Evolutionary conservation across 1,140 invertebrate species (phyloP), one percentile per base, ranked within the genome.

Genomic region (Thereuonema tuberculata): DNA sequence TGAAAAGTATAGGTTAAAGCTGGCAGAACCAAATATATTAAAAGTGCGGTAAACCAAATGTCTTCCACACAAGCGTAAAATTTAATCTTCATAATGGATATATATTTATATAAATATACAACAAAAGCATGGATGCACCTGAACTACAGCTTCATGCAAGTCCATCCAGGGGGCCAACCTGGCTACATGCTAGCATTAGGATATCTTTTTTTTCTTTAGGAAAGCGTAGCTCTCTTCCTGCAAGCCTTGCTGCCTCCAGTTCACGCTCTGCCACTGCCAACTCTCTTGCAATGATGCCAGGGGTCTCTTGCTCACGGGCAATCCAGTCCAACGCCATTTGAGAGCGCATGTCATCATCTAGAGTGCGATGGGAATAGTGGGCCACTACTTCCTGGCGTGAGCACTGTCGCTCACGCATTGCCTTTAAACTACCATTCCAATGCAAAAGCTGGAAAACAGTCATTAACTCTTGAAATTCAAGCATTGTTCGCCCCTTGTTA

Each of bases 321-420:
- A 93, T 92, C 91, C 91, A 95, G 70, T 94, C 91, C 21, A 93
- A 77, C 0, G 91, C 90, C 92, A 96, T 95, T 74, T 94, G 90
- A 56, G 89, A 89, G 55, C 93, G 80, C 92, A 96, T 95, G 68
- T 92, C 89, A 70, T 95, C 92, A 69, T 95, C 91, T 17, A 94
- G 76, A 17, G 76, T 73, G 15, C 92, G 80, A 68, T 92, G 86
- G 21, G 88, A 93, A 70, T 94, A 94, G 72, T 94, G 91, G 17
- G 89, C 89, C n/a, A 95, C 86, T 1, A 96, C 91, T 74, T 93
- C 89, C 61, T 74, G 72, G 63, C 91, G 78, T n/a, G 90, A 93
- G 71, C 93, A 96, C 69, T 94, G 91, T 5, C 91, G 79, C 70
- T 95, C 91, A 81, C 67, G 83, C 90, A 93, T 79, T 2, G 77